Evolutionary conservation across 2,113 vertebrate genomes (phyloP), one percentile per base, ranked within the genome.

Genomic region (Cranoglanis bouderius): DNA sequence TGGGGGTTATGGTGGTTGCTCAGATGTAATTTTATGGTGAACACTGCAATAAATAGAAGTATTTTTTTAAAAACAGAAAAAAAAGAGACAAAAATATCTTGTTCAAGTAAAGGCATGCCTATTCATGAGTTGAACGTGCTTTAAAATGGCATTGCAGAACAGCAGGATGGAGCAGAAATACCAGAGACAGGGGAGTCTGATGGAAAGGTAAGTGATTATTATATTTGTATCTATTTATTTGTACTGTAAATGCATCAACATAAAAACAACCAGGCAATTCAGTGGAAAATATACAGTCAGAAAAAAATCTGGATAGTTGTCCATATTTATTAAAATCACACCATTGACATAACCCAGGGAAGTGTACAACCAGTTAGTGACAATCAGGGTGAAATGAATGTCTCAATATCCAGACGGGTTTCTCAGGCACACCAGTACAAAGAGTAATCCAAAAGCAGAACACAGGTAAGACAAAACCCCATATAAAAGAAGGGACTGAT

Each of bases 101-200:
- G 16, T 70, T 70, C 32, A 38, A 70, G 32, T 19, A 70, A 67
- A 72, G 35, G 38, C 24, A 75, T 75, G 74, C 40, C 29, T 26
- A 49, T 57, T 51, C 53, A 53, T 6, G 18, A 81, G 77, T 57
- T 26, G 9, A 61, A 10, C 67, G 2, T 51, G 18, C 4, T 61
- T 65, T 4, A 88, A 95, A 94, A 95, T 91, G 94, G 94, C 92
- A 13, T 43, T 92, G 87, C 51, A 12, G 94, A 95, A 55, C 93
- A 93, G 70, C 94, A 94, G 85, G 94, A 94, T 4, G 93, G 67
- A 75, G 92, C 80, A 82, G 95, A 96, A 90, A 96, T 94, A 91
- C 93, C 94, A 12, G 94, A 95, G 91, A 91, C 86, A 26, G 95
- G 94, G 85, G 94, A 95, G 21, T 91, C 91, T 90, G 94, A 93